Conservation (phyloP, 2,797 vertebrate genomes). For the Lerista edwardsae region DNA sequence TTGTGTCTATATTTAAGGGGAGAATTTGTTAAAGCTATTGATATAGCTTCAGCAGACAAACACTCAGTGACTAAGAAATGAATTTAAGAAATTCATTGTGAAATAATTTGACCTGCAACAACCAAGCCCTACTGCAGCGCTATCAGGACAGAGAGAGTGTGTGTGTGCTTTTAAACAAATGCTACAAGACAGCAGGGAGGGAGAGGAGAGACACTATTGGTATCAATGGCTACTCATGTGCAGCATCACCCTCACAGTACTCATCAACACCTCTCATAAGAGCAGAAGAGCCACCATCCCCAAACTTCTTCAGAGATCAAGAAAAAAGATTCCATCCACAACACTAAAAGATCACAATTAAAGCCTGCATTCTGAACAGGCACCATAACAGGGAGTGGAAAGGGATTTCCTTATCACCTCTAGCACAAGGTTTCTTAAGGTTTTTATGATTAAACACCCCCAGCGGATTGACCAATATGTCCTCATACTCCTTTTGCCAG, state of each 20-base stretch:
- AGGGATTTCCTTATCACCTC: background rate
- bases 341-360: constrained; percentile 19
- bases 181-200: constrained; percentile 58
- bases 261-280: constrained; percentile 38
- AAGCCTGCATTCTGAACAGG: constrained; percentile 41
- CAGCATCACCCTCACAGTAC: constrained; percentile 40
- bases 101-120: constrained; percentile 69
- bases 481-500: no score
- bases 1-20: constrained; percentile 15
- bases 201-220: constrained; percentile 42
- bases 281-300: constrained; percentile 48
- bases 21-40: constrained; percentile 44
- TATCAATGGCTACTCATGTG: constrained; percentile 68
- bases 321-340: constrained; percentile 22
- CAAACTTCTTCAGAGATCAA: constrained; percentile 51
- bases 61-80: constrained; percentile 38
- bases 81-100: constrained; percentile 69
- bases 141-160: constrained; percentile 13
- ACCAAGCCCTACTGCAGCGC: constrained; percentile 71
- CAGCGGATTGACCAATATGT: no score
- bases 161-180: constrained; percentile 35
- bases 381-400: background rate
- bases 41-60: constrained; percentile 49
- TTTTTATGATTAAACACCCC: no score
- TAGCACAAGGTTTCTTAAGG: no score